phyloP scores from a whole-genome alignment of 2,113 vertebrate species.

The Bettongia penicillata region DNA sequence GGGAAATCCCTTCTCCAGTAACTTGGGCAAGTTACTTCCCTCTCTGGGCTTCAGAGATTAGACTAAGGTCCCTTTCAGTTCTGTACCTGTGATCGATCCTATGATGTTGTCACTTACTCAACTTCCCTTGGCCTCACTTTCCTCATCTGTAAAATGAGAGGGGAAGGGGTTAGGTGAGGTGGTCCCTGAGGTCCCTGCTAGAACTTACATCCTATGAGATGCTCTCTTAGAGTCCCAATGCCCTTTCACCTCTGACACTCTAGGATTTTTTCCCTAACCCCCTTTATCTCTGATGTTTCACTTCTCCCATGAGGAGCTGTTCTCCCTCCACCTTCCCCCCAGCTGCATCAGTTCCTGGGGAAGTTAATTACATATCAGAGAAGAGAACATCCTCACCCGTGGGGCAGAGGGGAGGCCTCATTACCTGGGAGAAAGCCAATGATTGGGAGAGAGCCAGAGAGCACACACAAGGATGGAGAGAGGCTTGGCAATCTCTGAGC shows the following conservation, averaged over 20 bases:
- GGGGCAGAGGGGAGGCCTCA: conserved; percentile 23
- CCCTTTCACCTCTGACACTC: background rate
- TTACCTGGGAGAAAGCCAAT: conserved; percentile 42
- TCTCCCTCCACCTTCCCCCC: background rate
- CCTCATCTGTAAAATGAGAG: background rate
- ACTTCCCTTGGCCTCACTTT: background rate
- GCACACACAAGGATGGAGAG: conserved; percentile 30
- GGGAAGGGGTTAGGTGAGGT: background rate
- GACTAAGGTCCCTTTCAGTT: background rate
- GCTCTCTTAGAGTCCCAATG: background rate
- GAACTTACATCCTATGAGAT: background rate
- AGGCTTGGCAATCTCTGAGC: conserved; percentile 45
- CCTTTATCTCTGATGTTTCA: background rate
- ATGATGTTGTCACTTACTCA: background rate
- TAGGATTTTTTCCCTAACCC: background rate
- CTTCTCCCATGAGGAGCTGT: conserved; percentile 7
- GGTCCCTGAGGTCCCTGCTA: background rate
- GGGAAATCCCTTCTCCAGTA: background rate
- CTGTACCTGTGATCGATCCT: background rate
- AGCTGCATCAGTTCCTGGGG: conserved; percentile 28
- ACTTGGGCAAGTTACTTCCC: background rate
- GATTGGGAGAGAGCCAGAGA: conserved; percentile 7
- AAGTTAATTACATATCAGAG: conserved; percentile 59
- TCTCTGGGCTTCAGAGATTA: background rate
- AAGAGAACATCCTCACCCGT: conserved; percentile 49